These are phyloP conservation scores for Ethmia dodecea DNA, from an alignment of 2,888 invertebrate genomes.

Conservation along the genomic window DNA sequence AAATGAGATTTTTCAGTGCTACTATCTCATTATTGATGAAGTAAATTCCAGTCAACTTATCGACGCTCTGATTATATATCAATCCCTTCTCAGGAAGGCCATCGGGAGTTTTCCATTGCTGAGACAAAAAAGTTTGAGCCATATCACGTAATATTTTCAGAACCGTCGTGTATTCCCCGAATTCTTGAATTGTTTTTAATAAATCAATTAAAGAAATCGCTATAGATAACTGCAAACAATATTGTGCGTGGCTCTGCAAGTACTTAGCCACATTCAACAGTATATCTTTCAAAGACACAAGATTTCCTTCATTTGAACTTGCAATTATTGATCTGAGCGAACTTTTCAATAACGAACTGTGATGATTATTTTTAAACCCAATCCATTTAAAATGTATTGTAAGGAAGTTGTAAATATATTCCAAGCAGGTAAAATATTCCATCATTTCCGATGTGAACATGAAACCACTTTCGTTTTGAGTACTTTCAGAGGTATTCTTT, in stretches of 20 bases:
- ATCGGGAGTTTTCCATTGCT: constrained; percentile 82
- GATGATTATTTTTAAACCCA: constrained; percentile 73
- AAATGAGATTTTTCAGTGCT: constrained; percentile 75
- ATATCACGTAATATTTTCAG: constrained; percentile 61
- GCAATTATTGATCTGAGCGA: constrained; percentile 52
- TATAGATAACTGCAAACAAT: constrained; percentile 72
- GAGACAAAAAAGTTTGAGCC: constrained; percentile 72
- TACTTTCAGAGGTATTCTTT: constrained; percentile 26
- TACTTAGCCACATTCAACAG: constrained; percentile 48
- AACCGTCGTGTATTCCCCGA: constrained; percentile 52
- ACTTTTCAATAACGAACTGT: constrained; percentile 48
- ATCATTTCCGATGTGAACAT: constrained; percentile 37
- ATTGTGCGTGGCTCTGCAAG: constrained; percentile 63
- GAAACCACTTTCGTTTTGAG: constrained; percentile 34
- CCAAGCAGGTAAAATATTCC: constrained; percentile 64
- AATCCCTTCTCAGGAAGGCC: constrained; percentile 82
- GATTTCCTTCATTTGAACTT: constrained; percentile 34
- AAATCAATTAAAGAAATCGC: constrained; percentile 75
- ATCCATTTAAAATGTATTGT: constrained; percentile 80
- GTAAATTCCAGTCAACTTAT: constrained; percentile 81
- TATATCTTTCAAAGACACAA: constrained; percentile 49
- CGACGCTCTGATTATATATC: constrained; percentile 79
- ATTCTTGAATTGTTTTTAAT: constrained; percentile 64
- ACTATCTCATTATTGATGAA: constrained; percentile 77
- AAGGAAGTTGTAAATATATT: constrained; percentile 73